Evolutionary conservation across 2,888 invertebrate genomes (phyloP), one percentile per base, ranked within the genome.

Genomic region (Eristalinus aeneus): DNA sequence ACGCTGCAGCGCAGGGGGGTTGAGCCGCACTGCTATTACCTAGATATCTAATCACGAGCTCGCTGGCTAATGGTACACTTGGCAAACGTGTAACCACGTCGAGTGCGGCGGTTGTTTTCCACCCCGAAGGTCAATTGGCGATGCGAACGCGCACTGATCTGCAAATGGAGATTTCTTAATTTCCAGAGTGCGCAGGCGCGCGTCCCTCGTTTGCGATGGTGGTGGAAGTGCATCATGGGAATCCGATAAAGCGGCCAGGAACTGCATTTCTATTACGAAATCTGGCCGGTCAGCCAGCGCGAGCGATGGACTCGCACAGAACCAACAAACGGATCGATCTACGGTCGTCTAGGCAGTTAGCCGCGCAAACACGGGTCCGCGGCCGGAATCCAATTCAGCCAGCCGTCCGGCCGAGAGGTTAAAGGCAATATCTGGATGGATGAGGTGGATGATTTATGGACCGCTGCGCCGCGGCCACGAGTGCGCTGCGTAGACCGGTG

Each of bases 111-210:
- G 77, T 86, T 86, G 82, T 86, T 82, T 81, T 39, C 74, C 82
- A 77, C 81, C 86, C 85, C 86, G 86, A 86, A 86, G 86, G 86
- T 86, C 86, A 86, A 85, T 86, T 86, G 81, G 86, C 73, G 86
- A 82, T 82, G 82, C 86, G 77, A 86, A 67, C 60, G 69, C 81
- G 75, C 81, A 60, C 60, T 82, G 81, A 86, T 86, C 77, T 77
- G 54, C 61, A 31, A 82, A 69, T 86, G 76, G 69, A 86, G 81
- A 86, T 86, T 86, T 86, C 85, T 86, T 86, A 86, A 86, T 86
- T 86, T 82, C 77, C 79, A 83, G 72, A 67, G 72, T 73, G 67
- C 67, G 46, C 46, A 46, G 67, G 36, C 53, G 76, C 34, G 76
- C 71, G 60, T 75, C 32, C 32, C 76, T 39, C 69, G 27, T 65